phyloP scores from a whole-genome alignment of 35 echinoderm and acorn worm species.

The Hemicentrotus pulcherrimus region DNA sequence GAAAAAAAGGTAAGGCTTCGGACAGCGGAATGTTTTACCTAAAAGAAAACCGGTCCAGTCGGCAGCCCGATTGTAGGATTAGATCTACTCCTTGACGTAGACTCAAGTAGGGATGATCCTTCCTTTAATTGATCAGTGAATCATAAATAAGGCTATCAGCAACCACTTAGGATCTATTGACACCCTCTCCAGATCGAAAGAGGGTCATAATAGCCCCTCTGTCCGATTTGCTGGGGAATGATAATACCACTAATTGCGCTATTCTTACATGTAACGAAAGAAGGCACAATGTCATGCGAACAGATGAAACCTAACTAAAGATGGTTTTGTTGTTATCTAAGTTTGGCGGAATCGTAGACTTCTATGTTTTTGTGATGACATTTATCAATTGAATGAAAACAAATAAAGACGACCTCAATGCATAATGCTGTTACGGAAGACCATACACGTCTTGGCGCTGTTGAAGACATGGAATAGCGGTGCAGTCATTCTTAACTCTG shows the following conservation, averaged over 20 bases:
- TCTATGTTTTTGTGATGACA: neutral
- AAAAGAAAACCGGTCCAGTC: neutral
- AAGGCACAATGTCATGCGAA: neutral
- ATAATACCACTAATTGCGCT: conserved; percentile 2
- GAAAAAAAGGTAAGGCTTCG: neutral
- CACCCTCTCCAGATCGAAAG: neutral
- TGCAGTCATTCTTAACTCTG: neutral
- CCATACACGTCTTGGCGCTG: neutral
- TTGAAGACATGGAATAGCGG: neutral
- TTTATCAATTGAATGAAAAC: neutral
- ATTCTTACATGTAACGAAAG: neutral
- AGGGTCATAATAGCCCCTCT: neutral
- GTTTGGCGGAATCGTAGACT: neutral
- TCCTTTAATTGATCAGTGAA: neutral
- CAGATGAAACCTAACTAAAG: neutral
- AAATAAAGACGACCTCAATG: neutral
- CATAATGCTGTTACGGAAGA: neutral
- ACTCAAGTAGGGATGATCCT: neutral
- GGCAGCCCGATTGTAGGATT: neutral
- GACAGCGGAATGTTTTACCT: neutral
- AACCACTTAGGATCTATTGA: neutral
- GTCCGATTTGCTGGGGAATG: neutral
- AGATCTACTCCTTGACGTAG: neutral
- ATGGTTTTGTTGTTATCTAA: neutral
- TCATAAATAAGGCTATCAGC: neutral